These are phyloP conservation scores for Bombus superbus DNA, from an alignment of 1,140 invertebrate species.

Conservation along the genomic window DNA sequence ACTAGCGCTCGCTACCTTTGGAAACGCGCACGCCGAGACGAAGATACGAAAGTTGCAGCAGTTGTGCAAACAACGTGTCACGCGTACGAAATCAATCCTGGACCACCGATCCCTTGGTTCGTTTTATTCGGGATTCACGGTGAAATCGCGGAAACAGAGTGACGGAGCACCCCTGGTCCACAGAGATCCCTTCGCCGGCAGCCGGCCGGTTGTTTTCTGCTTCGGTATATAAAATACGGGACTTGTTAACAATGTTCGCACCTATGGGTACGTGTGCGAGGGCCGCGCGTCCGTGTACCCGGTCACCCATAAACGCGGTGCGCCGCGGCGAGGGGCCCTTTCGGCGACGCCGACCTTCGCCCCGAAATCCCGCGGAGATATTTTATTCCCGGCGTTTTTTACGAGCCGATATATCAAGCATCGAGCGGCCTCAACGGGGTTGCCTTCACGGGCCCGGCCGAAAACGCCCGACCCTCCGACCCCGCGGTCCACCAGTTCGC, in stretches of 20 bases:
- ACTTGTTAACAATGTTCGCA: constrained; percentile 83
- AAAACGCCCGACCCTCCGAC: constrained; percentile 30
- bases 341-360: constrained; percentile 81
- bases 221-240: constrained; percentile 79
- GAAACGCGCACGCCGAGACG: too few relatives aligned
- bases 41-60: too few relatives aligned
- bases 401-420: constrained; percentile 83
- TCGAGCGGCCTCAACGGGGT: constrained; percentile 75
- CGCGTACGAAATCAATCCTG: too few relatives aligned
- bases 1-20: too few relatives aligned
- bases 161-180: constrained; percentile 61
- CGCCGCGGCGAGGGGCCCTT: constrained; percentile 68
- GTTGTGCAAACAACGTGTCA: too few relatives aligned
- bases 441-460: constrained; percentile 70
- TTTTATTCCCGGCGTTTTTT: constrained; percentile 82
- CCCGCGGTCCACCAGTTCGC: background rate
- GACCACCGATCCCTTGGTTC: too few relatives aligned
- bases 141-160: background rate
- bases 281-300: constrained; percentile 56
- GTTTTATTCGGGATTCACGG: too few relatives aligned
- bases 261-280: constrained; percentile 70
- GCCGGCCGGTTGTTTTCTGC: constrained; percentile 65
- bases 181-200: constrained; percentile 36
- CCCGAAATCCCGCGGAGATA: constrained; percentile 80
- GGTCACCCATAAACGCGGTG: constrained; percentile 66